Percentiles rank a stretch among this genome's conserved stretches.
phyloP scores from a whole-genome alignment of 1,140 invertebrate species.

The Sitodiplosis mosellana region DNA sequence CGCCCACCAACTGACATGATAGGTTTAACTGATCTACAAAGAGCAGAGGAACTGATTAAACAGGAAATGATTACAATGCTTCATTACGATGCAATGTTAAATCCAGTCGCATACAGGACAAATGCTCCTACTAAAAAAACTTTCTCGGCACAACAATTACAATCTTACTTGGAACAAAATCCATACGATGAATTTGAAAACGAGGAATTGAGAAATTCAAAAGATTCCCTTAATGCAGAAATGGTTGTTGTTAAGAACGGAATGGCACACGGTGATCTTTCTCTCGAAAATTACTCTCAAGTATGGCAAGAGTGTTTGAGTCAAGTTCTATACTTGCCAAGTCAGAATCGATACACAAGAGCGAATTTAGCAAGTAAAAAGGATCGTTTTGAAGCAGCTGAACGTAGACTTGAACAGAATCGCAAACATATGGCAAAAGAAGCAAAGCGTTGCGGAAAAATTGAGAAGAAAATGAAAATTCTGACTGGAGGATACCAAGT shows the following conservation, averaged over 20 bases:
- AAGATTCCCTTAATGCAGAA: constrained; percentile 52
- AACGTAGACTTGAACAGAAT: constrained; percentile 85
- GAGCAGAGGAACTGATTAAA: constrained; percentile 95
- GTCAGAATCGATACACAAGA: constrained; percentile 78
- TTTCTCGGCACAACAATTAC: constrained; percentile 23
- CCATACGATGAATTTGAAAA: constrained; percentile 56
- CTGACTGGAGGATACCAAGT: constrained; percentile 82
- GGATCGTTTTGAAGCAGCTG: constrained; percentile 81
- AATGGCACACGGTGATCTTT: constrained; percentile 88
- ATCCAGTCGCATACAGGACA: constrained; percentile 31
- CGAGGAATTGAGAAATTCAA: constrained; percentile 52
- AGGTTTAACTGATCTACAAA: constrained; percentile 71
- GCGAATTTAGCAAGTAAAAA: constrained; percentile 91
- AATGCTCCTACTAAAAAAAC: constrained; percentile 7
- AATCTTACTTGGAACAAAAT: constrained; percentile 62
- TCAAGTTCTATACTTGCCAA: constrained; percentile 72
- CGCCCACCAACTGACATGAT: constrained; percentile 49
- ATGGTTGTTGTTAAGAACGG: constrained; percentile 80
- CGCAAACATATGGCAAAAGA: constrained; percentile 85
- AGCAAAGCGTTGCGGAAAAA: constrained; percentile 88
- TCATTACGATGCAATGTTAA: constrained; percentile 66
- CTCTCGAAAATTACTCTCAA: constrained; percentile 76
- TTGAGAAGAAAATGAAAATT: constrained; percentile 95
- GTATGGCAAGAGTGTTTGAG: constrained; percentile 95
- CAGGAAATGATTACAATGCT: constrained; percentile 93